A percentile compares a stretch with the other conserved stretches of the same genome.
Evolutionary conservation across 1,140 invertebrate species (phyloP).

Genomic region (Halyomorpha halys): DNA sequence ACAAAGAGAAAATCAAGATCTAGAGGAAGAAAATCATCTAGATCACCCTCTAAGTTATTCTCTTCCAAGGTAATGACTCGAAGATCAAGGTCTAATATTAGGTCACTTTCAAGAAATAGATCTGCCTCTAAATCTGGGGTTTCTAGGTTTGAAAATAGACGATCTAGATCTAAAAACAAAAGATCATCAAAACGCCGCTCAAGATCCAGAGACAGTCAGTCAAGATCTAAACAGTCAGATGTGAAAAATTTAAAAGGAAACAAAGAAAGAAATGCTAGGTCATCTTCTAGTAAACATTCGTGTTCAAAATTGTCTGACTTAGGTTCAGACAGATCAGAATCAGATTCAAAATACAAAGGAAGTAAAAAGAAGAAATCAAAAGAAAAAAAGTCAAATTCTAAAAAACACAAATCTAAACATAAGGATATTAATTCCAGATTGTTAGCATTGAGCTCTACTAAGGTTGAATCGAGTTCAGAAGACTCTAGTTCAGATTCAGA

Average conservation of each 20-base stretch:
- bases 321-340: slow-evolving; percentile 30
- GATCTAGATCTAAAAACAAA: slow-evolving; percentile 6
- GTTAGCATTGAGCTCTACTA: background rate
- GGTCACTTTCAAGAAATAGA: background rate
- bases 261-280: background rate
- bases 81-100: background rate
- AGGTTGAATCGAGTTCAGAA: background rate
- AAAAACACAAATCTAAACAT: slow-evolving; percentile 31
- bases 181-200: background rate
- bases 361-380: slow-evolving; percentile 28
- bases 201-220: background rate
- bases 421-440: slow-evolving; percentile 12
- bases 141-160: background rate
- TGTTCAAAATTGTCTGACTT: background rate
- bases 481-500: background rate
- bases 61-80: no score
- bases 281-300: background rate
- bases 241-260: background rate
- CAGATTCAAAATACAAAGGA: slow-evolving; percentile 34
- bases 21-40: background rate
- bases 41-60: background rate
- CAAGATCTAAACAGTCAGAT: slow-evolving; percentile 18
- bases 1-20: background rate
- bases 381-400: slow-evolving; percentile 18
- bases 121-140: background rate